Conservation (phyloP, 2,797 vertebrate genomes). For the Gymnoscopelus microlampas region DNA sequence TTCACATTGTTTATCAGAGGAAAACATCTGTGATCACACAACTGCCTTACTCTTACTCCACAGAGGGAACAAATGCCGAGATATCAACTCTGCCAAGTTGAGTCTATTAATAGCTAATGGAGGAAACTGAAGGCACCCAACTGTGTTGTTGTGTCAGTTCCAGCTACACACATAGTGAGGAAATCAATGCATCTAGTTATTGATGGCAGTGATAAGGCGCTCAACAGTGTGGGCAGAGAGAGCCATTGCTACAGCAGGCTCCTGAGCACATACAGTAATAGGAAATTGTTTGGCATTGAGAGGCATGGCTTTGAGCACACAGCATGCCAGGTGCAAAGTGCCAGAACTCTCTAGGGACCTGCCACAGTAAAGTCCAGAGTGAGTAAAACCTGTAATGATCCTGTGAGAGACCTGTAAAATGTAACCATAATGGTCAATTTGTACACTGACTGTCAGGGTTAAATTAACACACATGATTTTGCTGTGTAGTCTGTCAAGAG, state of each 20-base stretch:
- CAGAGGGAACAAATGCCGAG: not conserved
- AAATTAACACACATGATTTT: too few species aligned
- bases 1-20: not conserved
- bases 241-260: not conserved
- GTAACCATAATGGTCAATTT: too few species aligned
- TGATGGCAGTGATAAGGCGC: not conserved
- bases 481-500: too few species aligned
- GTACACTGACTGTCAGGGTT: too few species aligned
- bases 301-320: conserved; percentile 9
- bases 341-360: conserved; percentile 18
- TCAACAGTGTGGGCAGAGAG: conserved; percentile 19
- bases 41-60: not conserved
- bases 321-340: conserved; percentile 40
- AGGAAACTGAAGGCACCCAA: conserved; percentile 3
- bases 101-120: conserved; percentile 11
- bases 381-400: too few species aligned
- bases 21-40: not conserved
- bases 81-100: not conserved
- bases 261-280: conserved; percentile 1
- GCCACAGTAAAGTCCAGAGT: too few species aligned
- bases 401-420: too few species aligned
- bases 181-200: conserved; percentile 27
- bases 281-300: conserved; percentile 19
- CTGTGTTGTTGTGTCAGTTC: conserved; percentile 11
- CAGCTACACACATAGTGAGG: not conserved